Base-by-base conservation (phyloP, 2,797 vertebrate species). In the Phoebastria nigripes region DNA sequence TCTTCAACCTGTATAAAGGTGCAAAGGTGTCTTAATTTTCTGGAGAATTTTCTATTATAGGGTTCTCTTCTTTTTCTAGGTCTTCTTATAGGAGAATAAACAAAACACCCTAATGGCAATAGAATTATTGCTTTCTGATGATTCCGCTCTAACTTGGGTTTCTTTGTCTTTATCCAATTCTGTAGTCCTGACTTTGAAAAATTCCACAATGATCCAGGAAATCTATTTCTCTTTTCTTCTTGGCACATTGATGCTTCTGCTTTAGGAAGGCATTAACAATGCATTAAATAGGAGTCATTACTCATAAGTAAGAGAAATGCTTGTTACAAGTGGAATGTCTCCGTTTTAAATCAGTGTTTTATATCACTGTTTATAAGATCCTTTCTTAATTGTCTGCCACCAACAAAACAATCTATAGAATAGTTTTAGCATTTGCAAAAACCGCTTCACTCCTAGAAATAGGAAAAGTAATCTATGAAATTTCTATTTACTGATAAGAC, bases 181-280 rank as follows among this genome's bases (percentile, higher is more conserved):
- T n/a, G n/a, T 86, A 94, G 56, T 47, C 31, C 29, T 90, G 82
- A 67, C 42, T 91, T 78, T 51, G 84, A 73, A 83, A 92, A 89
- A 84, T 76, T 91, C 89, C 63, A 16, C 58, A 35, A 6, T 71
- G 63, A 35, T 54, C 28, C 67, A 79, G 77, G 67, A 96, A 87
- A 94, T 89, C 86, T 92, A 47, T 89, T 95, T 97, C 74, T 91
- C 21, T 80, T 90, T 91, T 73, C 59, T 78, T 90, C 61, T 29
- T 39, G 72, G 61, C 17, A 65, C 28, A 19, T 39, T 56, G 59
- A 85, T 87, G 54, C 67, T 81, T 86, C 41, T 82, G 59, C 65
- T 91, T 93, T 87, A 89, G 79, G 72, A 95, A 89, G 37, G 29
- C 72, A 90, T 86, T 95, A 91, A 95, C 42, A 97, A 88, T 66